Base-by-base conservation (phyloP, 2,888 invertebrate species). In the Rutpela maculata region DNA sequence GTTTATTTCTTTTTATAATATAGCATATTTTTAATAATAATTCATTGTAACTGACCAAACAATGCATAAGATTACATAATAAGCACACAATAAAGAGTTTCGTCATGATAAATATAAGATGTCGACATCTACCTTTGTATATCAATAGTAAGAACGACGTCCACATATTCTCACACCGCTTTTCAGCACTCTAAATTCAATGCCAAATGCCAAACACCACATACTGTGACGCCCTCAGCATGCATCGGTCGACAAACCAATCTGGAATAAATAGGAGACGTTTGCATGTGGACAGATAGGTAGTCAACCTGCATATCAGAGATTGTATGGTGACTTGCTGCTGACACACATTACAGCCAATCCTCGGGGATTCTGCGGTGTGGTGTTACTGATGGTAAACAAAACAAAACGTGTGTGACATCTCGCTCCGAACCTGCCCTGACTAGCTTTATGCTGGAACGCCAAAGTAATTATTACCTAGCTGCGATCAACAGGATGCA, bases 291-390 rank as follows among this genome's bases (percentile, higher is more conserved):
- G 68, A 66, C 59, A 63, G 26, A 43, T 35, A 71, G 22, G 43
- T 67, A 57, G 74, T 22, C 50, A 67, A 35, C 76, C 76, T 76
- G 72, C 67, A 72, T 72, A 65, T 72, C 62, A 6, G 72, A 67
- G 76, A 76, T 76, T 71, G 71, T 55, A 66, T 55, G 71, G 71
- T 43, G 65, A 71, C 70, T 71, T 76, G 76, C 50, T 19, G 76
- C 22, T 76, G 76, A 76, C 76, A 71, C 38, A 57, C 73, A 76
- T 43, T 72, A 43, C 75, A 57, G 19, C 70, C 57, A 38, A 43
- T 59, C 71, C 71, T 66, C 18, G 17, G 75, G 75, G 75, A 70
- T 59, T 57, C 59, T 71, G 71, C 62, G 59, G 38, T 63, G 66
- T 35, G 71, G 66, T 74, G 62, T 57, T 59, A 57, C 67, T 57